These are phyloP conservation scores for Xiphophorus birchmanni DNA, from an alignment of 2,797 vertebrate genomes.

Conservation along the genomic window DNA sequence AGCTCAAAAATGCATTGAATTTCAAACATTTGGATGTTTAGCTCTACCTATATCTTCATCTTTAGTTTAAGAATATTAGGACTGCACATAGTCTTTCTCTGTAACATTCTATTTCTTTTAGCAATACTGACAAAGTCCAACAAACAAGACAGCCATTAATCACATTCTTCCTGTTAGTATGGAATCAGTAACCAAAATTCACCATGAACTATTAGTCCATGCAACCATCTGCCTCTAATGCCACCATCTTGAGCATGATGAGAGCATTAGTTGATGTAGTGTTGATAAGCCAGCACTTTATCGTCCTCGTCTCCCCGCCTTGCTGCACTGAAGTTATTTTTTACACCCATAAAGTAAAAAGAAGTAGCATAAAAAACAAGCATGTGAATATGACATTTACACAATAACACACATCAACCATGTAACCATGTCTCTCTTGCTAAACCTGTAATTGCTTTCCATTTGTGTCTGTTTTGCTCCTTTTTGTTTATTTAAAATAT, in stretches of 20 bases:
- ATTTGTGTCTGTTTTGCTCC: not conserved
- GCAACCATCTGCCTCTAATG: not conserved
- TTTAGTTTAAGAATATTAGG: not conserved
- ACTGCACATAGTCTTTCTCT: not conserved
- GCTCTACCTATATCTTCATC: not conserved
- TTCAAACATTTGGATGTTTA: not conserved
- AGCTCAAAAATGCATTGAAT: not conserved
- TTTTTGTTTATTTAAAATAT: not conserved
- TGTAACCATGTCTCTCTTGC: not conserved
- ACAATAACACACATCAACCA: not conserved
- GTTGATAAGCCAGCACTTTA: not conserved
- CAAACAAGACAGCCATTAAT: not conserved
- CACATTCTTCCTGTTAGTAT: not conserved
- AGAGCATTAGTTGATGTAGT: not conserved
- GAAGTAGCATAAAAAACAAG: not conserved
- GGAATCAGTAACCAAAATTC: not conserved
- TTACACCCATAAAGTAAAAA: not conserved
- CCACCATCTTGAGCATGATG: not conserved
- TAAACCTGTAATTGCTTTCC: not conserved
- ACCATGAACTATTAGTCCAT: not conserved
- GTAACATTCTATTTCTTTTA: not conserved
- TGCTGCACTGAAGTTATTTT: not conserved
- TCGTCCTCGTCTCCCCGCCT: not conserved
- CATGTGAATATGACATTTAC: not conserved
- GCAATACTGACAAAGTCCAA: not conserved